Conservation (phyloP, 2,888 invertebrate species). For the Parnassius glacialis region DNA sequence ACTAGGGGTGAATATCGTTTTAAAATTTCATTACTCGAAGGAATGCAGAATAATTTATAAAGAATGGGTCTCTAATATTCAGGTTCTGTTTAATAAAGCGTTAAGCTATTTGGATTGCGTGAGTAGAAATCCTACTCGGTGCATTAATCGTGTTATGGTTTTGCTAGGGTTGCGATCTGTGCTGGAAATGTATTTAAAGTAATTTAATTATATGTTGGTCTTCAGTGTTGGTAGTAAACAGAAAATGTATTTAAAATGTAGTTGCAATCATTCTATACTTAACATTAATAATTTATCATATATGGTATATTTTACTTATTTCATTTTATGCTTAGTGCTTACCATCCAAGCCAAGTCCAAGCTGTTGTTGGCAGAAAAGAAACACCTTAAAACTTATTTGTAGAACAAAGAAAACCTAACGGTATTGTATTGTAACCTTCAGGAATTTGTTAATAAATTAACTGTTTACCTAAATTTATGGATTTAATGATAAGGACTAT, state of each 20-base stretch:
- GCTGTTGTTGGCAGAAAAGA: too few species aligned
- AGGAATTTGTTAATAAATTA: neutral
- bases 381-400: too few species aligned
- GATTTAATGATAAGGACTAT: neutral
- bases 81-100: constrained; percentile 60
- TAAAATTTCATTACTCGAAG: constrained; percentile 46
- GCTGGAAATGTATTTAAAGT: constrained; percentile 33
- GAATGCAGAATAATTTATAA: constrained; percentile 53
- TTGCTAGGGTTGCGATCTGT: constrained; percentile 46
- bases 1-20: constrained; percentile 49
- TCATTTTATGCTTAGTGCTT: too few species aligned
- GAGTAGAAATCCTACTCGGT: constrained; percentile 62
- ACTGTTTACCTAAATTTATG: neutral
- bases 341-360: too few species aligned
- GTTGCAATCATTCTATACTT: too few species aligned
- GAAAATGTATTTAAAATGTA: too few species aligned
- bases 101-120: constrained; percentile 67
- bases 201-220: constrained; percentile 19
- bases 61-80: constrained; percentile 43
- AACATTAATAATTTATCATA: too few species aligned
- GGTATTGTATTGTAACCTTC: too few species aligned
- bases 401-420: too few species aligned
- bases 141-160: constrained; percentile 60
- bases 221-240: too few species aligned
- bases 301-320: too few species aligned